Conservation (phyloP, 1,140 invertebrate genomes). For the Rhagoletis pomonella region DNA sequence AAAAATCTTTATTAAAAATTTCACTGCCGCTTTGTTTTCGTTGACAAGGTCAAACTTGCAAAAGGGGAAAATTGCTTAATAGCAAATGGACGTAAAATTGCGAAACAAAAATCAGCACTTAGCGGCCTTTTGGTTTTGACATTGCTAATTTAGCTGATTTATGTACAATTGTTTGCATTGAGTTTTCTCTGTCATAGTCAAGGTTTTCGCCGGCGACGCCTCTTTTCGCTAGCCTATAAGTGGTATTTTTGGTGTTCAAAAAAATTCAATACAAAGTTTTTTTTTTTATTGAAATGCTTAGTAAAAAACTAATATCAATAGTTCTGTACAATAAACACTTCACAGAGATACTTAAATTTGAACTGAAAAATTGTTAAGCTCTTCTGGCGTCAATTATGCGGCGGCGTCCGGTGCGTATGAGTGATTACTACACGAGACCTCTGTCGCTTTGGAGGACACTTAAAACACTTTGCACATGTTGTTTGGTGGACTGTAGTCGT, state of each 20-base stretch:
- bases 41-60: conserved; percentile 12
- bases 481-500: background rate
- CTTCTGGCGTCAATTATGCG: background rate
- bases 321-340: background rate
- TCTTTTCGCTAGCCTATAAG: too few species aligned
- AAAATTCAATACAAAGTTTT: background rate
- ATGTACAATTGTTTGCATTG: background rate
- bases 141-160: background rate
- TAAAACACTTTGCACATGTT: background rate
- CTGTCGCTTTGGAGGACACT: conserved; percentile 15
- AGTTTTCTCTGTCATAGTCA: conserved; percentile 42
- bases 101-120: background rate
- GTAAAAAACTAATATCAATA: conserved; percentile 32
- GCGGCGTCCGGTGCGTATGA: conserved; percentile 11
- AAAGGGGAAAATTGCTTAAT: background rate
- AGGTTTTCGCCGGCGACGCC: background rate
- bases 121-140: conserved; percentile 25
- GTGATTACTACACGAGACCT: conserved; percentile 23
- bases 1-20: background rate
- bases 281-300: background rate
- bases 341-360: too few species aligned
- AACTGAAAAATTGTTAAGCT: background rate
- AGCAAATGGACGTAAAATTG: background rate
- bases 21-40: background rate
- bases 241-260: background rate